Evolutionary conservation across 1,140 invertebrate species (phyloP).

Genomic region (Trichoplusia ni): DNA sequence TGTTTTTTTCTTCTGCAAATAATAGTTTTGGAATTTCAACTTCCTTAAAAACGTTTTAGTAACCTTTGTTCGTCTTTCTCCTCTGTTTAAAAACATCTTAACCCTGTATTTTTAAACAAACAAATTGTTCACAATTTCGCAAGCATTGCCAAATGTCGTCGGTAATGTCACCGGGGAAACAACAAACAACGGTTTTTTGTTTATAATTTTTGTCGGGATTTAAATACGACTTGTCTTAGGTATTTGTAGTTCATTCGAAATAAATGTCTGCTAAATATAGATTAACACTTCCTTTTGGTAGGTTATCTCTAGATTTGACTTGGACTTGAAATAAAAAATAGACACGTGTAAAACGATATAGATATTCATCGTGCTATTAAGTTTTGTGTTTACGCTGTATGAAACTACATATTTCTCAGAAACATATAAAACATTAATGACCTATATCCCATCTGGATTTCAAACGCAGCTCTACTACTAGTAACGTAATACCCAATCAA

Average conservation of each 20-base stretch:
- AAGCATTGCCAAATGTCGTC: conserved; percentile 35
- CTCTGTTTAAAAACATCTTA: conserved; percentile 36
- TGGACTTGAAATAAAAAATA: too few relatives aligned
- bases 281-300: background rate
- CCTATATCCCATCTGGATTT: too few relatives aligned
- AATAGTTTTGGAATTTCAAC: conserved; percentile 26
- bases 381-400: too few relatives aligned
- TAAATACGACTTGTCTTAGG: background rate
- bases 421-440: too few relatives aligned
- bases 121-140: conserved; percentile 32
- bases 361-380: too few relatives aligned
- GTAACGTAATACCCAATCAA: too few relatives aligned
- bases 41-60: conserved; percentile 30
- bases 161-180: conserved; percentile 24
- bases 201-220: background rate
- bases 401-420: too few relatives aligned
- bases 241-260: background rate
- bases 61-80: conserved; percentile 44
- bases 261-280: too few relatives aligned
- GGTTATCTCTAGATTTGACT: too few relatives aligned
- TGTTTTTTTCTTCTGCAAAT: conserved; percentile 55
- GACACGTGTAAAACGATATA: too few relatives aligned
- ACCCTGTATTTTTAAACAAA: conserved; percentile 50
- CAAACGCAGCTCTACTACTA: too few relatives aligned
- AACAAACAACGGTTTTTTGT: conserved; percentile 18